phyloP scores from a whole-genome alignment of 2,888 invertebrate species.

The Yponomeuta cagnagella region DNA sequence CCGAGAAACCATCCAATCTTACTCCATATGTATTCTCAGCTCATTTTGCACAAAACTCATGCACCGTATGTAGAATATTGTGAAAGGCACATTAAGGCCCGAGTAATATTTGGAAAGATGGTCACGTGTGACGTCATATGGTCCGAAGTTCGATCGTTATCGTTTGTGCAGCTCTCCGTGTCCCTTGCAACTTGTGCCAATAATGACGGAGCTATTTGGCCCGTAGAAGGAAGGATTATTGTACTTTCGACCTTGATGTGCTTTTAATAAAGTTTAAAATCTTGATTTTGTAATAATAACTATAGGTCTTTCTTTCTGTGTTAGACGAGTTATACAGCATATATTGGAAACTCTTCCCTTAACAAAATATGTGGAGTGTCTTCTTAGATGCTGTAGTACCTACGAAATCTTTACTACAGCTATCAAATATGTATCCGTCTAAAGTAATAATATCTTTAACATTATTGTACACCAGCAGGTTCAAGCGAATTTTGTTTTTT shows the following conservation, averaged over 20 bases:
- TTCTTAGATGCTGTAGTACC: too few species aligned
- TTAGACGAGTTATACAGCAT: too few species aligned
- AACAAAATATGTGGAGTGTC: too few species aligned
- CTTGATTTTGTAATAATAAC: too few species aligned
- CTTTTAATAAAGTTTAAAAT: too few species aligned
- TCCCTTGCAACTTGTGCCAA: neutral
- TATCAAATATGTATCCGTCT: too few species aligned
- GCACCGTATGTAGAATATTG: neutral
- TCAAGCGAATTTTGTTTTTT: too few species aligned
- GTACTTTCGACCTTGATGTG: neutral
- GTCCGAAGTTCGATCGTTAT: neutral
- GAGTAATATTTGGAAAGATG: constrained; percentile 1
- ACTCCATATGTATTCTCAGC: neutral
- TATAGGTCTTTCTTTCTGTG: too few species aligned
- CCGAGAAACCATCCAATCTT: neutral
- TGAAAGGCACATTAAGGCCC: neutral
- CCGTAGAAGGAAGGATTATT: neutral
- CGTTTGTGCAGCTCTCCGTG: neutral
- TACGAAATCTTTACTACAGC: too few species aligned
- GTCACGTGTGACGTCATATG: neutral
- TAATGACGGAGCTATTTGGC: neutral
- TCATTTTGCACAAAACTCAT: neutral
- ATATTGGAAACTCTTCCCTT: too few species aligned
- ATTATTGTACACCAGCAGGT: too few species aligned
- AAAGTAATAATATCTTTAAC: too few species aligned